Base-by-base conservation (phyloP, 2,797 vertebrate genomes). In the Hyperoplus immaculatus region DNA sequence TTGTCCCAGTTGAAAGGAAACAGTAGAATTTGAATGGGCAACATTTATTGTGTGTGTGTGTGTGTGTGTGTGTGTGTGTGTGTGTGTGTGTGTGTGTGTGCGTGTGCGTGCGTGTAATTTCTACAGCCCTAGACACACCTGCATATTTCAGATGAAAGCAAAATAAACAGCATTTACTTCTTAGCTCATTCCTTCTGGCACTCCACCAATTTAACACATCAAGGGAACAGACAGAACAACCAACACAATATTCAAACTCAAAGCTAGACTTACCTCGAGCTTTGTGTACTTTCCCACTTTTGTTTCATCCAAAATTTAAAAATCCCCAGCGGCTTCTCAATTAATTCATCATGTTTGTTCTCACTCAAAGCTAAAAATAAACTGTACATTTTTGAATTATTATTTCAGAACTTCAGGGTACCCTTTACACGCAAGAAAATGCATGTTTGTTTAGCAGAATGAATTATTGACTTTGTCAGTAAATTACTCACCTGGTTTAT, bases 11-110 rank as follows among this genome's bases (percentile, higher is more conserved):
- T 61, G 55, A 46, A 29, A 61, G 38, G 38, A 54, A 74, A 36
- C 38, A 47, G 65, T 51, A 41, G 8, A 60, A 66, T 60, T 69
- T 47, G 79, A 82, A 87, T 85, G 43, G 43, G 41, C 16, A 71
- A 43, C 21, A 21, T n/a, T n/a, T n/a, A n/a, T n/a, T 21, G 29
- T 29, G 29, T 29, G 29, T 29, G 29, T 29, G 29, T 29, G 29
- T 3, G 29, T 29, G 29, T 29, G 2, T 29, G 29, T 29, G 3
- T 29, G 29, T 29, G 29, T 29, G 29, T 29, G 29, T 29, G 29
- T 29, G 29, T 3, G 29, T 29, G 29, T 29, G 2, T 29, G 29
- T 29, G 3, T 29, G 29, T 29, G 29, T 29, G 29, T 29, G 29
- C 3, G 29, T 29, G 29, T 3, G 29, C 3, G 29, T 29, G 2